Conservation (phyloP, 2,113 vertebrate species). For the Struthidea cinerea region DNA sequence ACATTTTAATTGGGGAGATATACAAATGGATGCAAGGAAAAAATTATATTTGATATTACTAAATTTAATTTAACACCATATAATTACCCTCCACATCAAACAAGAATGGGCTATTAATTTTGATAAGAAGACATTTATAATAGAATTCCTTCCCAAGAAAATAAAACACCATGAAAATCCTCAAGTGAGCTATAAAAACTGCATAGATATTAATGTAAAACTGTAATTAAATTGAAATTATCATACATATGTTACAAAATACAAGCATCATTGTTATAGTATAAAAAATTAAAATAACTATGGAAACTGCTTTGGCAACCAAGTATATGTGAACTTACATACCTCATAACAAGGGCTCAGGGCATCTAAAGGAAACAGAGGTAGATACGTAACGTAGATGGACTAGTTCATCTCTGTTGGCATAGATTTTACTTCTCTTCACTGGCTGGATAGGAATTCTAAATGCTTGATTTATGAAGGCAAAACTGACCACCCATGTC, state of each 20-base stretch:
- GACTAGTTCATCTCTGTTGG: not conserved
- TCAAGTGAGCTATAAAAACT: not conserved
- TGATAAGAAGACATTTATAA: constrained; percentile 50
- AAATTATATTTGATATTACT: constrained; percentile 25
- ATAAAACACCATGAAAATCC: constrained; percentile 32
- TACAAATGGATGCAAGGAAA: not conserved
- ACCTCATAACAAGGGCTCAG: not conserved
- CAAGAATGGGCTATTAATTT: constrained; percentile 49
- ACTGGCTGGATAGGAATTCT: not conserved
- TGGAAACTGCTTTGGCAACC: not conserved
- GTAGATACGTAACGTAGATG: not conserved
- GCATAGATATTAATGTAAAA: constrained; percentile 28
- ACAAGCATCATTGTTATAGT: not conserved
- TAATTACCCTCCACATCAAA: constrained; percentile 47
- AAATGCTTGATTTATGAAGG: not conserved
- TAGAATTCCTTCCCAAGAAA: constrained; percentile 7
- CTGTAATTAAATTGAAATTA: constrained; percentile 29
- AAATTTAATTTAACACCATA: constrained; percentile 30
- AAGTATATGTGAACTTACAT: not conserved
- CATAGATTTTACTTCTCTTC: not conserved
- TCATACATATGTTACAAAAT: constrained; percentile 6
- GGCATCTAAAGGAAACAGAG: not conserved
- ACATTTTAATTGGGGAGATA: constrained; percentile 16
- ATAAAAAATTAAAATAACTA: not conserved
- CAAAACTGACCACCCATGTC: not conserved